Evolutionary conservation across 2,113 vertebrate species (phyloP), one percentile per base, ranked within the genome.

Genomic region (Dromiciops gliroides): DNA sequence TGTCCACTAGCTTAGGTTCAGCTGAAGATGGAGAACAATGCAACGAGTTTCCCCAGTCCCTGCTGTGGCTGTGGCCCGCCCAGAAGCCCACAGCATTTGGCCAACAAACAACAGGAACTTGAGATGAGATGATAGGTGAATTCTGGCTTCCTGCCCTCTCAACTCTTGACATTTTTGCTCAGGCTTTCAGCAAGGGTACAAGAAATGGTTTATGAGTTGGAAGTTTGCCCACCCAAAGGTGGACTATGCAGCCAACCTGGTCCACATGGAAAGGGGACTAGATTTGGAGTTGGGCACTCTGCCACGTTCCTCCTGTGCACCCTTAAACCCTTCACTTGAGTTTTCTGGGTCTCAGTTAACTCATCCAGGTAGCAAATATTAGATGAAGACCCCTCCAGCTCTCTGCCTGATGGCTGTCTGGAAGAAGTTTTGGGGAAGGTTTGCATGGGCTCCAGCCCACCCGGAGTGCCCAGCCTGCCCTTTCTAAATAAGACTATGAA

Each of bases 121-220:
- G 28, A 25, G 50, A 26, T 83, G 8, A 83, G n/a, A 25, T n/a
- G 51, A 50, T 31, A 14, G 23, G 5, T 28, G 1, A 14, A 44
- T 51, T 83, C 50, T 91, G 89, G 50, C 52, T 67, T 67, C 53
- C 47, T 50, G 12, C 91, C 31, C 53, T 53, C 49, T 31, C 44
- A 89, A 67, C 95, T 51, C 26, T 67, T 94, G 60, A 88, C 5
- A 0, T n/a, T 47, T 89, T 75, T 47, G 6, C 48, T 92, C 23
- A 56, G n/a, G 44, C 92, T 49, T 3, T 89, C 44, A 48, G 26
- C 91, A 44, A 93, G 31, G 8, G 14, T 4, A 7, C 90, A 53
- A n/a, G 53, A 50, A 26, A 90, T 95, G 47, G 53, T 37, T 93
- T 60, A 1, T 94, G n/a, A 97, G 44, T 90, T 96, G 67, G 19